phyloP scores from a whole-genome alignment of 2,888 invertebrate species.

The Seladonia tumulorum region DNA sequence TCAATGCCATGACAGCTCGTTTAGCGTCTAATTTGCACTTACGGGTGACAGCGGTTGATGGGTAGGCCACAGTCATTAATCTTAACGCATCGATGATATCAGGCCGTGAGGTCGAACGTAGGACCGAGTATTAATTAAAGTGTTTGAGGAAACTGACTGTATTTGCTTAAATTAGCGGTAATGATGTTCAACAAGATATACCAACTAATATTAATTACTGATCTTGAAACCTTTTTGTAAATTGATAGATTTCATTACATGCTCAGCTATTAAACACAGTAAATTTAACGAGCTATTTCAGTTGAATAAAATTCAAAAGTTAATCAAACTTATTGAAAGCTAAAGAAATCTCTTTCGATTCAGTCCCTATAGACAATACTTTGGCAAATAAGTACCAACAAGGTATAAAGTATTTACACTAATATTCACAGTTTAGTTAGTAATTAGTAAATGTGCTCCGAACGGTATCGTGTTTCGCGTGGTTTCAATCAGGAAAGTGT shows the following conservation, averaged over 20 bases:
- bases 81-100: constrained; percentile 26
- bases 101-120: neutral
- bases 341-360: too few relatives aligned
- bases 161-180: neutral
- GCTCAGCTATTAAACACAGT: too few relatives aligned
- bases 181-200: neutral
- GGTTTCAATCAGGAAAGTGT: too few relatives aligned
- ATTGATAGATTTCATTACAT: neutral
- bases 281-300: too few relatives aligned
- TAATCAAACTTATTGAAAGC: too few relatives aligned
- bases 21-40: constrained; percentile 29
- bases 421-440: too few relatives aligned
- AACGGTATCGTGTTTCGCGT: too few relatives aligned
- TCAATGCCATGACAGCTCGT: neutral
- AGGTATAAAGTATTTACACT: too few relatives aligned
- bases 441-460: neutral
- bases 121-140: constrained; percentile 20
- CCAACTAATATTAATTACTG: neutral
- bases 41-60: constrained; percentile 29
- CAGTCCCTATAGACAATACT: too few relatives aligned
- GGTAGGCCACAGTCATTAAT: constrained; percentile 30
- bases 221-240: neutral
- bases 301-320: neutral
- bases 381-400: too few relatives aligned
- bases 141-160: neutral